Evolutionary conservation across 37 sponge, comb jelly and placozoan genomes (phyloP), one percentile per base, ranked within the genome.

Genomic region (Aplysina aerophoba): DNA sequence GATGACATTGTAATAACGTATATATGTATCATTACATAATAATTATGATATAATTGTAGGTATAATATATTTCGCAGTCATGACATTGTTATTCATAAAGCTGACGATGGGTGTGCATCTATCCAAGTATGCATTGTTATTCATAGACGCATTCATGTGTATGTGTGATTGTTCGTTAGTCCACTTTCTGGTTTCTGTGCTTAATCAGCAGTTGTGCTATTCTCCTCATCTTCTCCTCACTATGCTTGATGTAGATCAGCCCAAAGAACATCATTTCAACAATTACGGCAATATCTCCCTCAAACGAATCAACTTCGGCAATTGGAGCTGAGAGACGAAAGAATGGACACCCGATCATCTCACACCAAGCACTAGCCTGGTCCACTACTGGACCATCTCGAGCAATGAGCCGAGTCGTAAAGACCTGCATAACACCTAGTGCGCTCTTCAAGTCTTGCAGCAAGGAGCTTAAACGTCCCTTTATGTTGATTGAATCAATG

Each of bases 341-440:
- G 39, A 72, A 84, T 27, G 89, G 28, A 21, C 61, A 44, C 0
- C 59, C 71, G 20, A 79, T 4, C n/a, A 60, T 38, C 8, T 67
- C 54, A 59, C 89, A 89, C 89, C 89, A 89, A 0, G 79, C 89
- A 5, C 59, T 61, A 0, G 89, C 89, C 25, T 81, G 79, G 13
- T 62, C 39, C 40, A 83, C 80, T 4, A 84, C 85, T 44, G 66
- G 81, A 34, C 89, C 89, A 84, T 66, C 80, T 19, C 75, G 60
- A 33, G 33, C 56, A 15, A 85, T 89, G 40, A 57, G 24, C 40
- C 84, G 85, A 15, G 80, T 65, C 21, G 84, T 34, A 37, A 89
- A 59, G 2, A 89, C 34, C 36, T 79, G 21, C n/a, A 84, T 19
- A 25, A 89, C 19, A 36, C 80, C 77, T 34, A 22, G 39, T 50